These are phyloP conservation scores for Rhinella marina DNA, from an alignment of 2,797 vertebrate genomes.

Conservation along the genomic window DNA sequence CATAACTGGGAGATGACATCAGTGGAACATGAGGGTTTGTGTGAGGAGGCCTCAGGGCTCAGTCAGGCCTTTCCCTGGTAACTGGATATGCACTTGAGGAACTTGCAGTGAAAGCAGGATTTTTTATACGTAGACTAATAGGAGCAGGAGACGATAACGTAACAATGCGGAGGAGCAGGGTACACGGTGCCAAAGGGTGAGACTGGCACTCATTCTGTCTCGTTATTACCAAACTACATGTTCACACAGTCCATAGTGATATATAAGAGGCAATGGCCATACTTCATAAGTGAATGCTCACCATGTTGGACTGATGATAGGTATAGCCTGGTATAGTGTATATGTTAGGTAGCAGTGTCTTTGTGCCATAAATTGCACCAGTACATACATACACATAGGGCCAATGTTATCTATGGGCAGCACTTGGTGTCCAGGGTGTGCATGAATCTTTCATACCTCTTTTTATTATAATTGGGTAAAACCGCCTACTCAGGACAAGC, in stretches of 20 bases:
- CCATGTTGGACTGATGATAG: neutral
- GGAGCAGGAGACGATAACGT: neutral
- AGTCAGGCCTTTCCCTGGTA: conserved; percentile 32
- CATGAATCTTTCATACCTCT: neutral
- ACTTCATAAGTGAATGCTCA: neutral
- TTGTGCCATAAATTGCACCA: neutral
- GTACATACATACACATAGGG: too few relatives aligned
- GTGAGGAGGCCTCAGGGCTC: conserved; percentile 26
- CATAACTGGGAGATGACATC: conserved; percentile 52
- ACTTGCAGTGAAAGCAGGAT: conserved; percentile 22
- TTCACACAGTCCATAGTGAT: neutral
- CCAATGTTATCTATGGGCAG: neutral
- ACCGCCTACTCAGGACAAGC: conserved; percentile 8
- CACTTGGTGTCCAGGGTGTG: conserved; percentile 15
- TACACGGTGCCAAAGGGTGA: neutral
- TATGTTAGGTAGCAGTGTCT: neutral
- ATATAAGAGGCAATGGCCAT: too few relatives aligned
- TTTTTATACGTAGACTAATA: neutral
- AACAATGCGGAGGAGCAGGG: neutral
- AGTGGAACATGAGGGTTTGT: conserved; percentile 41
- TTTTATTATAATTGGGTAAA: neutral
- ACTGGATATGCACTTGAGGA: conserved; percentile 25
- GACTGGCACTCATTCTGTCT: neutral
- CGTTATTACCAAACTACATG: too few relatives aligned
- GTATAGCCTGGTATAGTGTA: neutral